Base-by-base conservation (phyloP, 1,140 invertebrate genomes). In the Drosophila jambulina region DNA sequence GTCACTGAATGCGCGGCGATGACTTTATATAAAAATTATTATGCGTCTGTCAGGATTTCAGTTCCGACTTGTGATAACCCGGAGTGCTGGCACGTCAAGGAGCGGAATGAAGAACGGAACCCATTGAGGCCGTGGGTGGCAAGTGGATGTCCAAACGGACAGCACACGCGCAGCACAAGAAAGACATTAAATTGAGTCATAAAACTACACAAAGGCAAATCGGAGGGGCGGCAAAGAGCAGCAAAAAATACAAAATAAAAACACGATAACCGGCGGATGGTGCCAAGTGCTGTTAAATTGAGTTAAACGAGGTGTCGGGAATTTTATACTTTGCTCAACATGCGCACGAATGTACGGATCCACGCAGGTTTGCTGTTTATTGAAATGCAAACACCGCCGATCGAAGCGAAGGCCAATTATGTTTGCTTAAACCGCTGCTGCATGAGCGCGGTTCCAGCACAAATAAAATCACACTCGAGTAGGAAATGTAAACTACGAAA, bases 171-270 rank as follows among this genome's bases (percentile, higher is more conserved):
- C 70, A 84, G 27, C 61, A 25, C 59, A 87, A 84, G 80, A 87
- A 88, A 88, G 68, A 67, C 85, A 84, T 84, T 78, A 84, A 90
- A 88, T 88, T 88, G 84, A 88, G 85, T 90, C 85, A 88, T 88
- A 90, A 87, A 88, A 67, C 76, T 60, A 62, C 59, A 69, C 75
- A 82, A 79, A 77, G 72, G 56, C 49, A 69, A 58, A 67, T 64
- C 42, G 42, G 19, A 59, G 77, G 67, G 51, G 45, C 38, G 40
- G 57, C 48, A 29, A 51, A 54, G 38, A 36, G 23, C 25, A 29
- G 43, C 17, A 17, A 25, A 23, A 36, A 34, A 34, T 9, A 46
- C 38, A 21, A 25, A 25, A 23, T 4, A 15, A 60, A 19, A 53
- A 68, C 72, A 57, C 78, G 78, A 78, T 77, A 85, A 75, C 78